These are phyloP conservation scores for Muntiacus muntjak DNA, from an alignment of 2,113 vertebrate species.

Conservation along the genomic window DNA sequence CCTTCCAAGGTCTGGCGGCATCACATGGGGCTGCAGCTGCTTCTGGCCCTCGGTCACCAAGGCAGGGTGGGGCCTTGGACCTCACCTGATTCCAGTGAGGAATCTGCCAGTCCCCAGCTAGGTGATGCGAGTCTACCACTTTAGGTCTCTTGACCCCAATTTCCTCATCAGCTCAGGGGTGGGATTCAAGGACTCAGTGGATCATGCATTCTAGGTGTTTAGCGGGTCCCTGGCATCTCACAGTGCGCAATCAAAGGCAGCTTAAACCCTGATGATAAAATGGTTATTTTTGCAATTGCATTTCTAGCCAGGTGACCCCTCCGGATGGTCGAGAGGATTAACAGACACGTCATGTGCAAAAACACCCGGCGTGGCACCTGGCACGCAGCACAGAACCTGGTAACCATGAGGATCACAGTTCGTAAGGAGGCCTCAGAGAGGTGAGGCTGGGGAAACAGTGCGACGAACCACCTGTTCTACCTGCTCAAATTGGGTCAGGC, in stretches of 20 bases:
- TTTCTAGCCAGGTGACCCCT: neutral
- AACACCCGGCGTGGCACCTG: neutral
- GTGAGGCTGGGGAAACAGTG: neutral
- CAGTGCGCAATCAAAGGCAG: neutral
- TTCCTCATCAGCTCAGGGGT: neutral
- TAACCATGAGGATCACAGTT: neutral
- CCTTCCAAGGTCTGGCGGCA: neutral
- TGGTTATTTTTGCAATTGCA: neutral
- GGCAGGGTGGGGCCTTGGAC: neutral
- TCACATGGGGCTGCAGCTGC: neutral
- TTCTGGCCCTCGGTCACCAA: neutral
- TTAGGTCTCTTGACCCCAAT: neutral
- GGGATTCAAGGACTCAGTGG: neutral
- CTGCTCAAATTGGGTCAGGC: constrained; percentile 57
- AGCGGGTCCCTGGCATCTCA: neutral
- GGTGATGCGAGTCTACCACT: neutral
- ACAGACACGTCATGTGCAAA: neutral
- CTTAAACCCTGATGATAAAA: neutral
- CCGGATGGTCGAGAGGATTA: neutral
- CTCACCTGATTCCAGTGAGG: too few species aligned
- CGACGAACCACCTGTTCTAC: constrained; percentile 31
- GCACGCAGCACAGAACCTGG: neutral
- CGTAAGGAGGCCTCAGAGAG: neutral
- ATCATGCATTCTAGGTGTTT: neutral
- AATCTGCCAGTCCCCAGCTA: neutral